Percentiles rank a stretch among this genome's conserved stretches.
Evolutionary conservation across 2,113 vertebrate genomes (phyloP).

Genomic region (Daphoenositta chrysoptera): DNA sequence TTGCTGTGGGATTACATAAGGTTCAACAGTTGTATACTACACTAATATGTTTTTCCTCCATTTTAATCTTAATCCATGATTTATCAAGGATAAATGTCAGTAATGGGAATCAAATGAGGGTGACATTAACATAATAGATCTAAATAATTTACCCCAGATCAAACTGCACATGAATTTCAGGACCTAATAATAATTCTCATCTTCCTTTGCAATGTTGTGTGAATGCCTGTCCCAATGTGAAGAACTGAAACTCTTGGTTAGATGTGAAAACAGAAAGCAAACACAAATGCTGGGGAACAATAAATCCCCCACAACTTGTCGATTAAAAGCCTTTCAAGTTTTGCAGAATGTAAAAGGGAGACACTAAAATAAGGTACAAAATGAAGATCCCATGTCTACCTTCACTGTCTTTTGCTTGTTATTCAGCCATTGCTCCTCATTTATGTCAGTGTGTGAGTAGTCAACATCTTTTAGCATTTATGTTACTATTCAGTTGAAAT

Average conservation of each 20-base stretch:
- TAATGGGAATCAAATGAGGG: background rate
- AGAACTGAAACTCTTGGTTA: background rate
- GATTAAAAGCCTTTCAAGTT: background rate
- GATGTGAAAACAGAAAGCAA: background rate
- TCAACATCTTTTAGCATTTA: background rate
- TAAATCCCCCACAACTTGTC: background rate
- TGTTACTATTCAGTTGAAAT: background rate
- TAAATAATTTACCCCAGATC: background rate
- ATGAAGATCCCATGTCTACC: background rate
- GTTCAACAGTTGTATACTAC: background rate
- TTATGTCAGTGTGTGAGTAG: background rate
- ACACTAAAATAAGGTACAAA: background rate
- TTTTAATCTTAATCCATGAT: background rate
- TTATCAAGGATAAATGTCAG: background rate
- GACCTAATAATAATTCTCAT: background rate
- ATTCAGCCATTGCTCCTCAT: background rate
- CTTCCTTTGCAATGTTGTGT: background rate
- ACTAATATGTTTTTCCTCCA: fast-evolving
- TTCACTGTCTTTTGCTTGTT: background rate
- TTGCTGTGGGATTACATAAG: background rate
- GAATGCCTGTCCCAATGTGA: background rate
- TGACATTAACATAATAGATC: background rate
- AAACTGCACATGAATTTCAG: background rate
- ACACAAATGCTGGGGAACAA: background rate
- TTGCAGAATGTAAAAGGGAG: background rate